Evolutionary conservation across 2,888 invertebrate species (phyloP).

Genomic region (Drosophila fulvimacula): DNA sequence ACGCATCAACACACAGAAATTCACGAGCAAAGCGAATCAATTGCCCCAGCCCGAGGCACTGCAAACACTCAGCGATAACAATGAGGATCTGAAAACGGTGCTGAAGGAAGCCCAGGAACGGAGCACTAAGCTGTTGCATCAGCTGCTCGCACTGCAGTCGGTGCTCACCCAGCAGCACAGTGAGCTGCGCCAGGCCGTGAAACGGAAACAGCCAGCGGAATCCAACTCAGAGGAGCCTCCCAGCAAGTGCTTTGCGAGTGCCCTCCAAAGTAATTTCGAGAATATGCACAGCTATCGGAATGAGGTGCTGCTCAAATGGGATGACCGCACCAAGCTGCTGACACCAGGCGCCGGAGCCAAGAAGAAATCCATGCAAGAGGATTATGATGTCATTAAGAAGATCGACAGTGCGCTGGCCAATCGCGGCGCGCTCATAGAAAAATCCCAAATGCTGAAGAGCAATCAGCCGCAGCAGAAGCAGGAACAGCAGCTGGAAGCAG

Average conservation of each 20-base stretch:
- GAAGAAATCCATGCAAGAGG: conserved; percentile 85
- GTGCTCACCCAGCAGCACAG: conserved; percentile 88
- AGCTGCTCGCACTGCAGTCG: conserved; percentile 87
- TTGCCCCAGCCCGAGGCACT: conserved; percentile 89
- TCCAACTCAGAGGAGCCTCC: conserved; percentile 24
- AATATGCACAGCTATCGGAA: conserved; percentile 90
- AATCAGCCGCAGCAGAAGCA: conserved; percentile 85
- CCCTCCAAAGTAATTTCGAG: conserved; percentile 86
- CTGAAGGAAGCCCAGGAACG: conserved; percentile 80
- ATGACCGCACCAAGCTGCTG: conserved; percentile 94
- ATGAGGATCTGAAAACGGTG: conserved; percentile 85
- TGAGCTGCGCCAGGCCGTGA: conserved; percentile 88
- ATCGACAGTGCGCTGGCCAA: conserved; percentile 94
- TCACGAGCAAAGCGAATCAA: conserved; percentile 90
- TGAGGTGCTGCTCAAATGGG: conserved; percentile 95
- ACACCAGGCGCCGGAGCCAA: conserved; percentile 88
- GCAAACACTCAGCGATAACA: conserved; percentile 83
- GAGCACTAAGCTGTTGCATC: conserved; percentile 88
- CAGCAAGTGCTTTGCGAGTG: conserved; percentile 82
- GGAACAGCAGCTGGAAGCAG: conserved; percentile 84
- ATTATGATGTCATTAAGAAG: conserved; percentile 87
- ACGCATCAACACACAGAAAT: conserved; percentile 94
- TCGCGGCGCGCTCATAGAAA: conserved; percentile 89
- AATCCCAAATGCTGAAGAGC: conserved; percentile 92
- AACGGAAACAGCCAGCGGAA: conserved; percentile 45